phyloP scores from a whole-genome alignment of 2,797 vertebrate species.

The Liparis tanakae region DNA sequence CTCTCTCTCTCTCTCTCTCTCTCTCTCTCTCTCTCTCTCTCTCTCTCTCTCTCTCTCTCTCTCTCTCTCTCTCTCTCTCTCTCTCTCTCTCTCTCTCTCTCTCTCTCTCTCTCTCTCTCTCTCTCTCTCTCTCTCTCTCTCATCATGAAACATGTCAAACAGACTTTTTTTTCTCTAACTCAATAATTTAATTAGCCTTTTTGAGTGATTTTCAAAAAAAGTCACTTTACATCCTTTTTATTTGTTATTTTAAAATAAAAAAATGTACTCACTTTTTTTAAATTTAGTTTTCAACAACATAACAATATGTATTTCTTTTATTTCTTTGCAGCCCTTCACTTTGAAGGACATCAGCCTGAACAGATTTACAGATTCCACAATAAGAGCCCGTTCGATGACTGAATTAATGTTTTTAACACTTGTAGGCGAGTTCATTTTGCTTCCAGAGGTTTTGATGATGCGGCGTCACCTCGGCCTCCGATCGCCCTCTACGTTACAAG shows the following conservation, averaged over 20 bases:
- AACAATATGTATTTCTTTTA: neutral
- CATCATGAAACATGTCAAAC: neutral
- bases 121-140: too few relatives aligned
- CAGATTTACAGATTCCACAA: neutral
- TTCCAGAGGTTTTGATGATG: neutral
- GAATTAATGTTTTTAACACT: neutral
- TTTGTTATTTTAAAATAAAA: too few relatives aligned
- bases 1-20: too few relatives aligned
- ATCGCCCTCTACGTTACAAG: neutral
- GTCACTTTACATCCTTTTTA: too few relatives aligned
- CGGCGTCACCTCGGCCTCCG: rapidly evolving
- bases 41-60: too few relatives aligned
- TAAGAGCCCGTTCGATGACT: too few relatives aligned
- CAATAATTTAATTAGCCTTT: neutral
- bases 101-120: too few relatives aligned
- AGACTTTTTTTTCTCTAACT: neutral
- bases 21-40: too few relatives aligned
- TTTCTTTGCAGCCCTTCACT: neutral
- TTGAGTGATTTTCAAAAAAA: neutral
- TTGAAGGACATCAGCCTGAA: neutral
- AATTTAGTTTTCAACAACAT: too few relatives aligned
- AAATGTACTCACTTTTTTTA: too few relatives aligned
- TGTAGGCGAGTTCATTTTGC: neutral
- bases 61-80: too few relatives aligned
- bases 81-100: too few relatives aligned